A percentile compares a stretch with the other conserved stretches of the same genome.
Evolutionary conservation across 2,113 vertebrate species (phyloP).

Genomic region (Eptesicus fuscus): DNA sequence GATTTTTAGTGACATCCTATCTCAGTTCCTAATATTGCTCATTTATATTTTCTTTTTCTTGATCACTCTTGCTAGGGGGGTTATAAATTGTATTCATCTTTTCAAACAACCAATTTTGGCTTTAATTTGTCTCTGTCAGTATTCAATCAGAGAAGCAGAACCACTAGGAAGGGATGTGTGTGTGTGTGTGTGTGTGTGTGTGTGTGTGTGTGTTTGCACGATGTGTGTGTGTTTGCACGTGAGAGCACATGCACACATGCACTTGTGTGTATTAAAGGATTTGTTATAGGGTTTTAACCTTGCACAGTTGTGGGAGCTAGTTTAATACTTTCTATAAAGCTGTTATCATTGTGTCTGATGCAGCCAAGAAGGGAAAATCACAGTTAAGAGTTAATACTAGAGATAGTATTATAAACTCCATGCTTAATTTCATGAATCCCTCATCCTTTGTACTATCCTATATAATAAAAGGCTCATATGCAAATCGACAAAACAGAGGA

Average conservation of each 20-base stretch:
- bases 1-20: background rate
- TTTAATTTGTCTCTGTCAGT: background rate
- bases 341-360: background rate
- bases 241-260: background rate
- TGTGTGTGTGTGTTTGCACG: too few species aligned
- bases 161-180: background rate
- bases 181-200: too few species aligned
- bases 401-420: background rate
- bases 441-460: background rate
- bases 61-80: background rate
- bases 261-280: background rate
- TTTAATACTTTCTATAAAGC: background rate
- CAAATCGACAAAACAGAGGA: too few species aligned
- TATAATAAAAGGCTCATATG: too few species aligned
- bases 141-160: slow-evolving; percentile 19
- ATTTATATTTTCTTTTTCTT: background rate
- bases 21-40: background rate
- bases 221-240: too few species aligned
- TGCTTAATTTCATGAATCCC: background rate
- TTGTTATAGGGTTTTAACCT: background rate
- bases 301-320: background rate
- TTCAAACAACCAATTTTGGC: background rate
- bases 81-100: slow-evolving; percentile 20
- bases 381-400: background rate
- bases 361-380: background rate